Conservation (phyloP, 2,888 invertebrate genomes). For the Pseudococcus jackbeardsleyi region DNA sequence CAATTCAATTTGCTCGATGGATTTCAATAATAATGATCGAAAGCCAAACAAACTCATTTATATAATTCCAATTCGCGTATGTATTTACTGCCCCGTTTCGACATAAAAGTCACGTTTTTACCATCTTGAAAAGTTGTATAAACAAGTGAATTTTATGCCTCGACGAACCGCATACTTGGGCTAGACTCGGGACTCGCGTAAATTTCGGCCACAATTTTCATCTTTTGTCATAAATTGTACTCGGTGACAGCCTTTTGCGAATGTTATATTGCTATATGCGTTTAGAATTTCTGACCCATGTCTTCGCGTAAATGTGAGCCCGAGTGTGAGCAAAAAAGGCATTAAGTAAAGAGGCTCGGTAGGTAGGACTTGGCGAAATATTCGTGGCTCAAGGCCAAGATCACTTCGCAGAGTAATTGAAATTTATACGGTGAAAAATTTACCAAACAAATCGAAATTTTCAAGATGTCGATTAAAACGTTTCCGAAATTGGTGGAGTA, state of each 20-base stretch:
- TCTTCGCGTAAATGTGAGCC: neutral
- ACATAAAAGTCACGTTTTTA: conserved; percentile 22
- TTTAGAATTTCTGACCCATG: neutral
- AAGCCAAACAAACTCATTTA: conserved; percentile 1
- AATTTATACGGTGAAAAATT: too few relatives aligned
- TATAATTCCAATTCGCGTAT: neutral
- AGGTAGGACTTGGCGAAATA: too few relatives aligned
- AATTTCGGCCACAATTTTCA: conserved; percentile 31
- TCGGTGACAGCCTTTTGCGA: neutral
- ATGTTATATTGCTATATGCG: neutral
- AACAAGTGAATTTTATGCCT: conserved; percentile 17
- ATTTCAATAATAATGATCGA: neutral
- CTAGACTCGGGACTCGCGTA: neutral
- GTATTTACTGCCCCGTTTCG: neutral
- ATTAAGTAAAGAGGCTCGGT: too few relatives aligned
- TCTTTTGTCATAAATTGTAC: conserved; percentile 9
- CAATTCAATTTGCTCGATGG: conserved; percentile 17
- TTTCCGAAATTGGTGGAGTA: too few relatives aligned
- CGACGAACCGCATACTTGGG: neutral
- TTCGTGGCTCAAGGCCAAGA: too few relatives aligned
- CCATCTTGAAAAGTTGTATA: neutral
- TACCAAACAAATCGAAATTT: too few relatives aligned
- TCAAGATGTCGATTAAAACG: too few relatives aligned
- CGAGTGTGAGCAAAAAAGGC: too few relatives aligned
- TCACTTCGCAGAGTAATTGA: too few relatives aligned